These are phyloP conservation scores for Chrysaora quinquecirrha DNA, from an alignment of 30 jellyfish, hydroid and myxozoan species.

Conservation along the genomic window DNA sequence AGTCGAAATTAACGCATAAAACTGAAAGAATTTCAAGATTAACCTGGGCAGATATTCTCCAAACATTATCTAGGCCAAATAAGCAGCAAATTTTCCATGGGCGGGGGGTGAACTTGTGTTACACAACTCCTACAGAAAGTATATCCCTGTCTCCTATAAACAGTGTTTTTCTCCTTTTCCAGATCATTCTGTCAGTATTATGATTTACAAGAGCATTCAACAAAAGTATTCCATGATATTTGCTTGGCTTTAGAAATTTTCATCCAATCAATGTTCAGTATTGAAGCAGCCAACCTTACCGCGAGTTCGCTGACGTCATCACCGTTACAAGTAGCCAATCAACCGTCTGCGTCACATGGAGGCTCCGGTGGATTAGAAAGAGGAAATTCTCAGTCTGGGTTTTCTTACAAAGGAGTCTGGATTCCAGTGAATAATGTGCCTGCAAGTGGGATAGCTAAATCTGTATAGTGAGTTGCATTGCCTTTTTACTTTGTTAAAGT, in stretches of 20 bases:
- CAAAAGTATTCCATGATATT: conserved; percentile 91
- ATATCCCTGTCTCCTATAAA: no score
- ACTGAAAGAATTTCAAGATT: no score
- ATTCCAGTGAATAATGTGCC: conserved; percentile 77
- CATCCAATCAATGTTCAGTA: conserved; percentile 87
- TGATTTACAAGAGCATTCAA: conserved; percentile 97
- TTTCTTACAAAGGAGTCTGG: conserved; percentile 87
- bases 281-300: conserved; percentile 77
- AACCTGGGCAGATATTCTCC: no score
- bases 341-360: conserved; percentile 28
- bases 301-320: conserved; percentile 54
- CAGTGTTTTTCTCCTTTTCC: background rate
- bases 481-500: background rate
- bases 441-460: conserved; percentile 64
- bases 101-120: no score
- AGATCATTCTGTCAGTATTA: conserved; percentile 93
- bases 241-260: conserved; percentile 84
- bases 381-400: conserved; percentile 74
- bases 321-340: conserved; percentile 45
- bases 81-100: no score
- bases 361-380: conserved; percentile 55
- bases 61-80: no score
- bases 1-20: no score
- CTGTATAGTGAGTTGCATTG: conserved; percentile 82
- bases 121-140: no score